Conservation (phyloP, 2,888 invertebrate species). For the Thymelicus acteon region DNA sequence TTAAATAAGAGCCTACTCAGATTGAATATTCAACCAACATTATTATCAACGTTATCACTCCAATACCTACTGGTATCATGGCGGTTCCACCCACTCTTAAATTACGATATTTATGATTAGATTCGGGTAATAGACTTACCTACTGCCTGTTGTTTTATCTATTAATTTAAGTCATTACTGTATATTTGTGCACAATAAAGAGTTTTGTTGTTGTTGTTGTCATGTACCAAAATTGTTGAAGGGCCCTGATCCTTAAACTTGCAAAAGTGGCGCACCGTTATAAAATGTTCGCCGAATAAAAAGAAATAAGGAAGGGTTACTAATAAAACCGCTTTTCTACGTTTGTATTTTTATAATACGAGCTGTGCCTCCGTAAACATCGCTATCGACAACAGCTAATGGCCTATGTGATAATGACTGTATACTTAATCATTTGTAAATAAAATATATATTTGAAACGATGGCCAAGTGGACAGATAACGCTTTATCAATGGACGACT, state of each 20-base stretch:
- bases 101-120: neutral
- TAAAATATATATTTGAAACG: conserved; percentile 7
- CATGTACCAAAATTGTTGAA: too few species aligned
- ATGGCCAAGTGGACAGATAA: conserved; percentile 25
- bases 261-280: too few species aligned
- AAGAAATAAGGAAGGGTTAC: too few species aligned
- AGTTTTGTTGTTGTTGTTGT: too few species aligned
- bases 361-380: neutral
- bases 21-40: neutral
- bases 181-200: too few species aligned
- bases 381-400: neutral
- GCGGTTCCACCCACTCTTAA: neutral
- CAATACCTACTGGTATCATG: neutral
- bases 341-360: too few species aligned
- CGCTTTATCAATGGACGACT: conserved; percentile 5
- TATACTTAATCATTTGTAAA: conserved; percentile 1
- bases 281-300: too few species aligned
- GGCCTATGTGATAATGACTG: neutral
- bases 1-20: too few species aligned
- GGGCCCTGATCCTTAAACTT: too few species aligned
- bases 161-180: too few species aligned
- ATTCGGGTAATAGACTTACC: neutral
- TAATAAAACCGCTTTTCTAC: too few species aligned
- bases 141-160: too few species aligned
- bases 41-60: neutral